Base-by-base conservation (phyloP, 2,888 invertebrate species). In the Odontocolon sp. region DNA sequence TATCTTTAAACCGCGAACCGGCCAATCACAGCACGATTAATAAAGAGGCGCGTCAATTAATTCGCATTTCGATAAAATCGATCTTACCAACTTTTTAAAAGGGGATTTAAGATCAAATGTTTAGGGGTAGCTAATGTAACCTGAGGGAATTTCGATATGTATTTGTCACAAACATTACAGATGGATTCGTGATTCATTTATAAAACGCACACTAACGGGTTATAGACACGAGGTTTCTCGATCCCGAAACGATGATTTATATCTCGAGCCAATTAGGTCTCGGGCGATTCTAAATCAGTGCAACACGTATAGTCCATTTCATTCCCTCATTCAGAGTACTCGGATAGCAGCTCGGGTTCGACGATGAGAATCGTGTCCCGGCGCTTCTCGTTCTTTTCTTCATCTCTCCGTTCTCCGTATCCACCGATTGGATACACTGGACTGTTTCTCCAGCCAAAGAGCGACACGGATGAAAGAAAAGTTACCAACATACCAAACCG, bases 271-370 rank as follows among this genome's bases (percentile, higher is more conserved):
- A 82, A 82, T 82, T 82, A 81, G 71, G 76, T 63, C 61, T 68
- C 72, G 71, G 63, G 63, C 68, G 80, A 79, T 79, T 77, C 72
- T 76, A 80, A 79, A 81, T 81, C 81, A 72, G 77, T 59, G 78
- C 77, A 80, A 79, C 80, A 76, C 80, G 80, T 76, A 73, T 79
- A 81, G 78, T 80, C 73, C 73, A 79, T 76, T 80, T 80, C 52
- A 67, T 81, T 71, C 56, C 45, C n/a, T n/a, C n/a, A n/a, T n/a
- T 47, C 54, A 33, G 31, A 31, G 45, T 42, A 11, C 57, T 38
- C 52, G 9, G 23, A 14, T 9, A 2, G 11, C 33, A 54, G 16
- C 40, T 57, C 33, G 47, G 31, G 11, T 38, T 38, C 26, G 21
- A 52, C 40, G 72, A 50, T 9, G 74, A 57, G 45, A 36, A 16